Conservation (phyloP, 2,888 invertebrate genomes). For the Heliconius erato region DNA sequence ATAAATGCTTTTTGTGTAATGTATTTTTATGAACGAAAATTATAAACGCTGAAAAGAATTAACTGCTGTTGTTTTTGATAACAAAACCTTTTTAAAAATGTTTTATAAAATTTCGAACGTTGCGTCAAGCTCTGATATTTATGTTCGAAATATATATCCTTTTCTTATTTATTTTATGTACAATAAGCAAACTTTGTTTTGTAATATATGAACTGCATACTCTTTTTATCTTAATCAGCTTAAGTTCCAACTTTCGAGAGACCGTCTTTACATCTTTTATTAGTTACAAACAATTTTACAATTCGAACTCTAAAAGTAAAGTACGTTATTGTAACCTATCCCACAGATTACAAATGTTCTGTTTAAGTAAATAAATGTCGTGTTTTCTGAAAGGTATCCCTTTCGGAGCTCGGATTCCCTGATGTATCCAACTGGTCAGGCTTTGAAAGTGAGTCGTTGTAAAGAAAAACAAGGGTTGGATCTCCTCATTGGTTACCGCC, state of each 20-base stretch:
- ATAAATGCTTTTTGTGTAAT: conserved; percentile 20
- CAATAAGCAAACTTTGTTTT: no score
- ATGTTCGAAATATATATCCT: no score
- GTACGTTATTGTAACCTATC: neutral
- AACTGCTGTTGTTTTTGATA: conserved; percentile 3
- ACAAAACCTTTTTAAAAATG: neutral
- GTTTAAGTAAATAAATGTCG: conserved; percentile 29
- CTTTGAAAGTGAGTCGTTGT: conserved; percentile 77
- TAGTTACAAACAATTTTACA: neutral
- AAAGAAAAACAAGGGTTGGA: conserved; percentile 82
- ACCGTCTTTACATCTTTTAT: no score
- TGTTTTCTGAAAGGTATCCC: conserved; percentile 36
- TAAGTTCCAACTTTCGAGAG: neutral
- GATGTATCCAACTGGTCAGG: conserved; percentile 68
- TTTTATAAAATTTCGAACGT: neutral
- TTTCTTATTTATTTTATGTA: no score
- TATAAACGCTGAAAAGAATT: conserved; percentile 2
- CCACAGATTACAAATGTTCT: neutral
- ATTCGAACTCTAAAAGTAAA: neutral
- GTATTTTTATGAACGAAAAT: conserved; percentile 30
- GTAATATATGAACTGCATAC: neutral
- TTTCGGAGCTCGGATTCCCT: conserved; percentile 42
- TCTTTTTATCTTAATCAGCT: neutral
- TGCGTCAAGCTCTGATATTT: no score
- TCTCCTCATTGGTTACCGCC: conserved; percentile 75